Conservation (phyloP, 2,113 vertebrate genomes). For the Mobula hypostoma region DNA sequence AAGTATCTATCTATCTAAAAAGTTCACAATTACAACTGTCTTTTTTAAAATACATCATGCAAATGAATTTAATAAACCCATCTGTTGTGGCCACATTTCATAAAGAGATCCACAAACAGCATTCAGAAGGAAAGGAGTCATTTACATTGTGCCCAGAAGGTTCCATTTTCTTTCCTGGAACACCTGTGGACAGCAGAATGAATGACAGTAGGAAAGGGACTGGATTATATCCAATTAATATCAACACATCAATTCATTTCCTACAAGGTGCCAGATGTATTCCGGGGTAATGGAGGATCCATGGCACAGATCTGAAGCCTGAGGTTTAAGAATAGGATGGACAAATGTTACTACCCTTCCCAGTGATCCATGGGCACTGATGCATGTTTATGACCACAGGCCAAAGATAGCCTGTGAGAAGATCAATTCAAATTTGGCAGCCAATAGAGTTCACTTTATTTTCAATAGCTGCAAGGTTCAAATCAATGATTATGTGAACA, state of each 20-base stretch:
- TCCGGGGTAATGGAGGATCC: constrained; percentile 40
- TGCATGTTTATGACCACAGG: constrained; percentile 49
- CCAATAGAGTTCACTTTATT: constrained; percentile 39
- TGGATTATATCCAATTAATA: constrained; percentile 30
- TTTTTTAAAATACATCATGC: not conserved
- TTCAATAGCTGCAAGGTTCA: constrained; percentile 17
- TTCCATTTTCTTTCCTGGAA: constrained; percentile 10
- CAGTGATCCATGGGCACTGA: constrained; percentile 48
- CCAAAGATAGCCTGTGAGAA: constrained; percentile 46
- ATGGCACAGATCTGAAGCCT: constrained; percentile 37
- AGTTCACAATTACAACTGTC: not conserved
- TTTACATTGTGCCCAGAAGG: constrained; percentile 6
- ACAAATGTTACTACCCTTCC: constrained; percentile 33
- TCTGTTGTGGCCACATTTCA: constrained; percentile 3
- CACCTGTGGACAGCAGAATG: not conserved
- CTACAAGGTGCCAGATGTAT: constrained; percentile 36
- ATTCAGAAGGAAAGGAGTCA: not conserved
- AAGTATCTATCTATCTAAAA: not conserved
- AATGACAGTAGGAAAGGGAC: constrained; percentile 5
- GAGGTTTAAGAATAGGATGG: not conserved
- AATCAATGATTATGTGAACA: not conserved
- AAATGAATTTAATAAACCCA: constrained; percentile 10
- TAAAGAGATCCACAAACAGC: not conserved
- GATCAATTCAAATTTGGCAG: constrained; percentile 50
- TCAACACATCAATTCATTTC: constrained; percentile 39